A percentile compares a stretch with the other conserved stretches of the same genome.
Conservation (phyloP, 1,140 invertebrate genomes). For the Drosophila tropicalis region DNA sequence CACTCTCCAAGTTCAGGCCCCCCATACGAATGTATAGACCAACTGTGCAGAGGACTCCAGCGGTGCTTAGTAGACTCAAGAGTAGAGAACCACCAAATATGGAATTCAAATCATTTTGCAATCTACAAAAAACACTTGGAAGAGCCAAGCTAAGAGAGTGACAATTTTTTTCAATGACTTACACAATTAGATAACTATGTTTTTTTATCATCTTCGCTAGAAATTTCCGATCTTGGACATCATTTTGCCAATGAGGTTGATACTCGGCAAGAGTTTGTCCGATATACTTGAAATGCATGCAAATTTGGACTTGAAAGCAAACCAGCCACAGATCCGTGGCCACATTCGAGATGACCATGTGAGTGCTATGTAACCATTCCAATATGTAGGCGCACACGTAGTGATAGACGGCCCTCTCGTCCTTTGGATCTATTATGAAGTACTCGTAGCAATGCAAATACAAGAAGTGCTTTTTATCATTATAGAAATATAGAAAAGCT, state of each 20-base stretch:
- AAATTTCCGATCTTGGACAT: constrained; percentile 35
- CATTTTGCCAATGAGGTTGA: constrained; percentile 29
- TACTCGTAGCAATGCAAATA: constrained; percentile 58
- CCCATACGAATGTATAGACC: constrained; percentile 46
- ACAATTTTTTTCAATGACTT: not conserved
- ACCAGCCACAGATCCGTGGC: constrained; percentile 58
- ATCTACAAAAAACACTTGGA: constrained; percentile 9
- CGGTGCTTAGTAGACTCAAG: constrained; percentile 48
- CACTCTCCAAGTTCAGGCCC: constrained; percentile 44
- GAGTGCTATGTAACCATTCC: constrained; percentile 55
- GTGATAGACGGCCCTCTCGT: constrained; percentile 22
- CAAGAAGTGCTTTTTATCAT: constrained; percentile 11
- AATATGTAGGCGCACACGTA: constrained; percentile 46
- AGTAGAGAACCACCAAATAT: constrained; percentile 49
- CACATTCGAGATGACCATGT: constrained; percentile 54
- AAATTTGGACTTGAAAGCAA: constrained; percentile 54
- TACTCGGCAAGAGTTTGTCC: constrained; percentile 33
- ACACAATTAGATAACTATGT: constrained; percentile 47
- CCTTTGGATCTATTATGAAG: constrained; percentile 31
- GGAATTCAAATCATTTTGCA: constrained; percentile 46
- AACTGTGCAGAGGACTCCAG: constrained; percentile 54
- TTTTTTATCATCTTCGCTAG: constrained; percentile 47
- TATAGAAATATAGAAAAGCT: not conserved
- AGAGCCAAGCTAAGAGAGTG: too few relatives aligned
- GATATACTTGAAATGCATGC: constrained; percentile 58